A percentile compares a stretch with the other conserved stretches of the same genome.
These are phyloP conservation scores for Enoplolaimus lenunculus DNA, from an alignment of 2,888 invertebrate genomes.

Conservation along the genomic window DNA sequence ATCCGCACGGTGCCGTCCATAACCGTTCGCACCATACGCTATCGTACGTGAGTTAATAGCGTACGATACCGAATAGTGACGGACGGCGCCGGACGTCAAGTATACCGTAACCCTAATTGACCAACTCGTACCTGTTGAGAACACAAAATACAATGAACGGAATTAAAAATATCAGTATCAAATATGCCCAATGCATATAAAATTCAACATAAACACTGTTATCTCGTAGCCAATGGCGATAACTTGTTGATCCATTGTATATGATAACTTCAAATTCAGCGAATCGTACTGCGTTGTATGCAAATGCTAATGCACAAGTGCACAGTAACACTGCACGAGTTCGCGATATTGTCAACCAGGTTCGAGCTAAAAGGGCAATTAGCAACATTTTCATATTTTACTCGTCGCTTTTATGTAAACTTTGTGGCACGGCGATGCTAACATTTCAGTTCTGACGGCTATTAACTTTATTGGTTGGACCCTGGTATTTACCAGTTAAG, in stretches of 20 bases:
- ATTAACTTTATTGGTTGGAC: too few species aligned
- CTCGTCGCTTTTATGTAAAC: too few species aligned
- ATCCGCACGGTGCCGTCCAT: too few species aligned
- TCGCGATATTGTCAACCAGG: not conserved
- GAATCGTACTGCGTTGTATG: not conserved
- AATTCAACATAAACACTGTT: not conserved
- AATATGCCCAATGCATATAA: slow-evolving; percentile 15
- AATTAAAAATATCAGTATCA: slow-evolving; percentile 6
- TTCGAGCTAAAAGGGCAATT: not conserved
- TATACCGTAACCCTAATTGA: too few species aligned
- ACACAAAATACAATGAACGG: slow-evolving; percentile 3
- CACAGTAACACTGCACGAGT: not conserved
- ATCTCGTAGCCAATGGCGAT: not conserved
- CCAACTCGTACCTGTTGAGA: not conserved
- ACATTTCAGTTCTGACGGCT: too few species aligned
- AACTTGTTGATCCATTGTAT: not conserved
- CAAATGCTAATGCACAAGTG: not conserved
- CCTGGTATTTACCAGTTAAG: too few species aligned
- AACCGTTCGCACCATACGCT: too few species aligned
- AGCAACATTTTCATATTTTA: too few species aligned
- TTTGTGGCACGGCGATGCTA: too few species aligned
- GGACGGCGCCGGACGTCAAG: too few species aligned
- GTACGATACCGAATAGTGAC: too few species aligned
- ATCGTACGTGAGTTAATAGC: too few species aligned
- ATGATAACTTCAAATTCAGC: not conserved